Evolutionary conservation across 2,113 vertebrate genomes (phyloP), one percentile per base, ranked within the genome.

Genomic region (Megaleporinus macrocephalus): DNA sequence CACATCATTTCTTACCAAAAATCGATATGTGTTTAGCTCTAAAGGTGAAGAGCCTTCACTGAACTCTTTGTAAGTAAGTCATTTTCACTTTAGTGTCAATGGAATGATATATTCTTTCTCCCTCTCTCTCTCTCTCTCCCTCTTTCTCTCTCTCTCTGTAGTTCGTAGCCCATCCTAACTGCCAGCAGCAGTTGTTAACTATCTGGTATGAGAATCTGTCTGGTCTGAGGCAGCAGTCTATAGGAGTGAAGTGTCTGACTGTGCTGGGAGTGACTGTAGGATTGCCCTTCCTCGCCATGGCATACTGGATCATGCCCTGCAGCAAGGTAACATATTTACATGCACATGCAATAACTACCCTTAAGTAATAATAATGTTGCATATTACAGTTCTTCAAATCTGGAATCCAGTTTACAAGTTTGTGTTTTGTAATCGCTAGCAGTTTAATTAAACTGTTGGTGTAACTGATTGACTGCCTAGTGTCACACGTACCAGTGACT

Each of bases 201-300:
- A 97, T 99, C 93, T 99, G 98, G 97, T 99, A 99, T 36, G 97
- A 99, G 90, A 99, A 98, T 89, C 95, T 99, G 89, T 96, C 97
- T 30, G 96, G 94, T 87, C 90, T 99, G 85, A 93, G 97, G 88
- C 98, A 99, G 90, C 97, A 97, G 86, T 99, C 98, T n/a, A 88
- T 98, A 10, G 95, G 95, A 72, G 97, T 99, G 89, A 99, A 99
- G 93, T 97, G 97, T 91, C 87, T 97, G 95, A 97, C 96, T 18
- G 97, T 99, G 79, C 95, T 99, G 76, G 97, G 96, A 29, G 96
- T 99, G 78, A 96, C 97, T 49, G 92, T 97, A 9, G 97, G 97
- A 73, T 94, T 99, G 84, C 98, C 98, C 70, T 98, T 99, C 93
- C 95, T 99, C 0, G 97, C 98, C 87, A 92, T 99, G 36, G 96